Evolutionary conservation across 2,113 vertebrate species (phyloP).

Genomic region (Machaerirhynchus nigripectus): DNA sequence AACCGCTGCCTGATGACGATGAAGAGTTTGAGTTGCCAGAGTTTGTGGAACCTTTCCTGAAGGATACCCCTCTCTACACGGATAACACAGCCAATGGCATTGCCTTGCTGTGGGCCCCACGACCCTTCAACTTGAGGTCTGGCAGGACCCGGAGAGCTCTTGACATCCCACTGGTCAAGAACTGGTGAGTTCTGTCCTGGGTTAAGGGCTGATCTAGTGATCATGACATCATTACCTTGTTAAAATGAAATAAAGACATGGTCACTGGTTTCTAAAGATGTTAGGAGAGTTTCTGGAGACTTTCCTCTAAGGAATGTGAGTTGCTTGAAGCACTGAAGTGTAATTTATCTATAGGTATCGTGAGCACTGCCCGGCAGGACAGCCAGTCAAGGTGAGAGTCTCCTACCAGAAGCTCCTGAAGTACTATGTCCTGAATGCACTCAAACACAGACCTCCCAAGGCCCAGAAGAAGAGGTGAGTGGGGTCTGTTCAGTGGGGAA

Average conservation of each 20-base stretch:
- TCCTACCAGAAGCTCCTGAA: conserved; percentile 98
- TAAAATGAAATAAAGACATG: background rate
- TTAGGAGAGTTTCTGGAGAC: background rate
- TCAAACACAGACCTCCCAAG: conserved; percentile 97
- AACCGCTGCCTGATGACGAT: conserved; percentile 94
- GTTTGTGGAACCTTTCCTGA: conserved; percentile 94
- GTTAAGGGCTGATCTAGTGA: background rate
- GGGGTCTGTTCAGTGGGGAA: background rate
- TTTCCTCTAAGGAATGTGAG: background rate
- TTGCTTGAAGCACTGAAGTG: background rate
- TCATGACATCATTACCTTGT: background rate
- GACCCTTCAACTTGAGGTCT: conserved; percentile 94
- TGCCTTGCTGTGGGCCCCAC: conserved; percentile 95
- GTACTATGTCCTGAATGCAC: conserved; percentile 97
- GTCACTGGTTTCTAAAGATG: background rate
- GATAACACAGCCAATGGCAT: conserved; percentile 98
- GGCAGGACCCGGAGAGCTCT: conserved; percentile 94
- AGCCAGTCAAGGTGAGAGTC: conserved; percentile 96
- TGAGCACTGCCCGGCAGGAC: conserved; percentile 96
- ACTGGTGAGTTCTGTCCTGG: conserved; percentile 79
- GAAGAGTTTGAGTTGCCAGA: conserved; percentile 98
- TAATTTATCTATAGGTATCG: conserved; percentile 82
- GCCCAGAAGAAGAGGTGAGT: conserved; percentile 96
- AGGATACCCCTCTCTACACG: conserved; percentile 94
- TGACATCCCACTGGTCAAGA: conserved; percentile 96